Base-by-base conservation (phyloP, 2,888 invertebrate species). In the Lycaena phlaeas region DNA sequence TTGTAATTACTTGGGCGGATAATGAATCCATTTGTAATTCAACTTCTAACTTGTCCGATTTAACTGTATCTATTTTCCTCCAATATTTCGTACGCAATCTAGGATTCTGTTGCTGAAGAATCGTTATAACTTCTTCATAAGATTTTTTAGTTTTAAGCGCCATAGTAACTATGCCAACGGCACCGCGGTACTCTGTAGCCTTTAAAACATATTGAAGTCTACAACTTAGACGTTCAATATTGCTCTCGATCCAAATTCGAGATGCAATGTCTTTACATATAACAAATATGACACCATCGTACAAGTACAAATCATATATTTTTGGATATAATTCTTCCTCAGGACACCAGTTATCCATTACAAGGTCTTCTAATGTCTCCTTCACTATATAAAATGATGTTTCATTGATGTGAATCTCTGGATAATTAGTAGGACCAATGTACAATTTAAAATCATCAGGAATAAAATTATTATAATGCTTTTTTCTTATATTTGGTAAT, bases 91-190 rank as follows among this genome's bases (percentile, higher is more conserved):
- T 79, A 0, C 82, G 59, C 9, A 82, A 43, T 41, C 79, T 64
- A 0, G 75, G 71, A 49, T 82, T 82, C 11, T 71, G 68, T 11
- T 57, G 50, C 44, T 82, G 82, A 27, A 82, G 50, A 28, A 57
- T 55, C 0, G 50, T 45, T 12, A 82, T 70, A 0, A 81, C 64
- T 10, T 70, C 72, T 14, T 77, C 68, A 0, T 68, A 61, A 3
- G 62, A 59, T 48, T 60, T 71, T 0, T 59, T 55, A 0, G 73
- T 69, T 44, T 67, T 69, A 0, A 72, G 58, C 2, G 58, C 45
- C 72, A 82, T 75, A 38, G 68, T 82, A 7, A 82, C 57, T 6
- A 81, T 81, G 0, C 82, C 82, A 0, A 82, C 82, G 1, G 78
- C 76, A 0, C 82, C 82, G n/a, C 82, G 62, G 42, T 75, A 81